Percentiles rank a stretch among this genome's conserved stretches.
phyloP scores from a whole-genome alignment of 2,888 invertebrate genomes.

The Escarpia spicata region DNA sequence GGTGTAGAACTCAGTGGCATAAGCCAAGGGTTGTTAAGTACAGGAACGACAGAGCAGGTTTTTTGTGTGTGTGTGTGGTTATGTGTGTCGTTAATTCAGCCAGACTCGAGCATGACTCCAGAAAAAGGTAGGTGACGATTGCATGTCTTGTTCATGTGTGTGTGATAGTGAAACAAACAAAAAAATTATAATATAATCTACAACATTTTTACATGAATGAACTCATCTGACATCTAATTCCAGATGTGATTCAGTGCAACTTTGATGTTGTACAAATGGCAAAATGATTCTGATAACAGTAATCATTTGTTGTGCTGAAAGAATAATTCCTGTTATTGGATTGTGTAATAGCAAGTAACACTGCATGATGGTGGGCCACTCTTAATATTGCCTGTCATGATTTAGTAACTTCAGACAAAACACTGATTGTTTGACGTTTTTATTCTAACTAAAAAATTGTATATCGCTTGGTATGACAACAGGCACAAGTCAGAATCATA shows the following conservation, averaged over 20 bases:
- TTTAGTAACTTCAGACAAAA: slow-evolving; percentile 3
- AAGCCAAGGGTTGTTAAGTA: neutral
- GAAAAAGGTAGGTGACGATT: neutral
- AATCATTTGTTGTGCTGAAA: neutral
- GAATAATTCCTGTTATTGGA: neutral
- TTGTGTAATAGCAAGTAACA: neutral
- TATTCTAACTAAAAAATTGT: neutral
- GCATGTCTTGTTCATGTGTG: neutral
- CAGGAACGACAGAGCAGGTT: neutral
- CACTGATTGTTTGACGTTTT: neutral
- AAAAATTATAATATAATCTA: too few relatives aligned
- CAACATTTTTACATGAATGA: neutral
- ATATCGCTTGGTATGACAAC: neutral
- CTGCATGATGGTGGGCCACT: neutral
- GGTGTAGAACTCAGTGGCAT: neutral
- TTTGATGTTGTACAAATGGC: neutral
- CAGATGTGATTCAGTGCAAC: neutral
- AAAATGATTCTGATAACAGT: neutral
- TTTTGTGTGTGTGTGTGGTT: neutral
- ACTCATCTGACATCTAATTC: neutral
- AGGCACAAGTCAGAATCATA: neutral
- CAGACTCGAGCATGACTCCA: neutral
- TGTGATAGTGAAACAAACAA: neutral
- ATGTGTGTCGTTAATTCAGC: neutral
- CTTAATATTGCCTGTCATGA: neutral